Evolutionary conservation across 2,888 invertebrate species (phyloP), one percentile per base, ranked within the genome.

Genomic region (Palloptera scutellata): DNA sequence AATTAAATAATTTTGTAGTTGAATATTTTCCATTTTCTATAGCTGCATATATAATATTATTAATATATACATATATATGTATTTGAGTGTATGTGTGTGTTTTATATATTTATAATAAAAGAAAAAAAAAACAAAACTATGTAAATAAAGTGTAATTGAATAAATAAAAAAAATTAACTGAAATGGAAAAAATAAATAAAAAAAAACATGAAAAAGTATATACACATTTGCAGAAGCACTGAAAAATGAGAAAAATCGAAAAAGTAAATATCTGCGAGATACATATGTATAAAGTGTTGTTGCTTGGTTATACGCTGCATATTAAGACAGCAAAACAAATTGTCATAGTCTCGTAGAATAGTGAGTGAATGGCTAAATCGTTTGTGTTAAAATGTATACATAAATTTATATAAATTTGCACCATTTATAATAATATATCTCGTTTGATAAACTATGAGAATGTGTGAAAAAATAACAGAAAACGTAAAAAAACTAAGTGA

Each of bases 201-300:
- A 55, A 71, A 66, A 3, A 41, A 54, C 54, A 48, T 52, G 63
- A 67, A 20, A 60, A 55, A 64, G 57, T 69, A 52, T 65, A 55
- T 67, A 55, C 61, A 68, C 64, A 61, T 66, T 65, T 67, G 66
- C 67, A 58, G 61, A 71, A 71, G 69, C 69, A 71, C 69, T 52
- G 69, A 71, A 71, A 61, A 65, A 65, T 68, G 65, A 69, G 57
- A 61, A 67, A 20, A 61, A 65, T 64, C 45, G 67, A 10, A 66
- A 13, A 60, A 20, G 41, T 61, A 63, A 68, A 51, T 59, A 62
- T 52, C 41, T 19, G 10, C 41, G 17, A 15, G 42, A 30, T 58
- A 30, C 30, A 19, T 60, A 45, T 19, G 30, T 30, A 60, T 60
- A 30, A 30, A 30, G 30, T 30, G 2, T 30, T 30, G 30, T 30